Evolutionary conservation across 1,140 invertebrate species (phyloP).

Genomic region (Heliconius melpomene): DNA sequence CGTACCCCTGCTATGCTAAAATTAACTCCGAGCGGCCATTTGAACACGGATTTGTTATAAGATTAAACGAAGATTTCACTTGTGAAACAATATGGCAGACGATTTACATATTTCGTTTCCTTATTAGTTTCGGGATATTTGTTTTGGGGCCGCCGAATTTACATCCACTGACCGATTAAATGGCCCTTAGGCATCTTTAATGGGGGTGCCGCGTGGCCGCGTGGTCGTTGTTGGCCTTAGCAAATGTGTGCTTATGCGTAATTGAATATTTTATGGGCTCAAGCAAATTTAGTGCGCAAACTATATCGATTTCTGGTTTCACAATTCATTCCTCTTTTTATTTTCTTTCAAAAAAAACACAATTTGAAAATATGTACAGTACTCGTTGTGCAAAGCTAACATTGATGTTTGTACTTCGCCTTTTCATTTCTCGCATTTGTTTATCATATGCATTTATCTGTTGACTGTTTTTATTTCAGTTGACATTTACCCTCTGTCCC

Average conservation of each 20-base stretch:
- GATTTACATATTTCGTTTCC: slow-evolving; percentile 82
- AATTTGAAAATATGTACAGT: slow-evolving; percentile 26
- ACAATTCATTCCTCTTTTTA: slow-evolving; percentile 13
- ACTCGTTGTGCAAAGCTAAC: slow-evolving; percentile 53
- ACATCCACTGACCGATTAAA: slow-evolving; percentile 81
- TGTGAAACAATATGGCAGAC: slow-evolving; percentile 80
- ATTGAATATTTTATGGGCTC: slow-evolving; percentile 80
- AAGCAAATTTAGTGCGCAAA: slow-evolving; percentile 69
- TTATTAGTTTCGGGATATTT: slow-evolving; percentile 81
- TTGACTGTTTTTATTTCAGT: slow-evolving; percentile 81
- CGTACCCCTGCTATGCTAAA: slow-evolving; percentile 80
- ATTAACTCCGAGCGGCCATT: slow-evolving; percentile 77
- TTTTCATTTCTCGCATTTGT: slow-evolving; percentile 73
- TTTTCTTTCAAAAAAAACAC: slow-evolving; percentile 14
- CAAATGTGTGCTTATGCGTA: slow-evolving; percentile 80
- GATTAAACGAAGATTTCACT: slow-evolving; percentile 83
- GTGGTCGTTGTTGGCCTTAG: slow-evolving; percentile 79
- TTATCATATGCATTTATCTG: slow-evolving; percentile 80
- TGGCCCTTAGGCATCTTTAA: slow-evolving; percentile 81
- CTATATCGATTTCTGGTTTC: slow-evolving; percentile 64
- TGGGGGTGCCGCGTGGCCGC: slow-evolving; percentile 79
- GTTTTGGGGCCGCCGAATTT: slow-evolving; percentile 78
- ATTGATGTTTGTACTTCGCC: slow-evolving; percentile 59
- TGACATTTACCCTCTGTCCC: slow-evolving; percentile 79
- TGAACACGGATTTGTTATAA: slow-evolving; percentile 82